Evolutionary conservation across 1,140 invertebrate species (phyloP), one percentile per base, ranked within the genome.

Genomic region (Leptinotarsa undecemlineata): DNA sequence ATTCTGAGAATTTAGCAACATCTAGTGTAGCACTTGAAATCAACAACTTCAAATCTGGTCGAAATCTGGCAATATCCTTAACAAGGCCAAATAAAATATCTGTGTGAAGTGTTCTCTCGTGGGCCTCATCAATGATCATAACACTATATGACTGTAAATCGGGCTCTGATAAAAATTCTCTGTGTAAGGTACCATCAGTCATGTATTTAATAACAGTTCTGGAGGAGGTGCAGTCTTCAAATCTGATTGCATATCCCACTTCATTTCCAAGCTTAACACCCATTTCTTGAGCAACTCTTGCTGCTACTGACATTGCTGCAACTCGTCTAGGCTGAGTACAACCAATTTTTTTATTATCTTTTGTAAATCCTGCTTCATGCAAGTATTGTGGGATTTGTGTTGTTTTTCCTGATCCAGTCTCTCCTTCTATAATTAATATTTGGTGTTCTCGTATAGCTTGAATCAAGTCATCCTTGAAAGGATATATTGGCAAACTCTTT

Each of bases 101-200:
- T 4, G 98, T 99, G 80, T 99, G 98, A 6, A 99, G 88, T 0
- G 98, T 99, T 21, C 68, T 86, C 85, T 99, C 98, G 86, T 99
- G 98, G 80, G 98, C 98, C 89, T 99, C 98, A 85, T 99, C 98
- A 84, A 99, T 98, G 75, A 99, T 99, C 92, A 99, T 95, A 0
- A 99, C 97, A 88, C 95, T 97, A 85, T 98, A 99, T 2, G 93
- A 92, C 60, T 91, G 92, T 26, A 99, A 87, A 88, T 99, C 97
- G 1, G 98, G 98, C 86, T 99, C 98, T 73, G 95, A 95, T 3
- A 99, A 88, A 86, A 99, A 99, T 87, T 99, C 98, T 83, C 98
- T 88, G 67, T 99, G 92, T 63, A 99, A 85, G 82, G 98, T 99
- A 83, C 98, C 98, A 87, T 99, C 98, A 61, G 98, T 99, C 98